Base-by-base conservation (phyloP, 2,888 invertebrate species). In the Mythimna impura region DNA sequence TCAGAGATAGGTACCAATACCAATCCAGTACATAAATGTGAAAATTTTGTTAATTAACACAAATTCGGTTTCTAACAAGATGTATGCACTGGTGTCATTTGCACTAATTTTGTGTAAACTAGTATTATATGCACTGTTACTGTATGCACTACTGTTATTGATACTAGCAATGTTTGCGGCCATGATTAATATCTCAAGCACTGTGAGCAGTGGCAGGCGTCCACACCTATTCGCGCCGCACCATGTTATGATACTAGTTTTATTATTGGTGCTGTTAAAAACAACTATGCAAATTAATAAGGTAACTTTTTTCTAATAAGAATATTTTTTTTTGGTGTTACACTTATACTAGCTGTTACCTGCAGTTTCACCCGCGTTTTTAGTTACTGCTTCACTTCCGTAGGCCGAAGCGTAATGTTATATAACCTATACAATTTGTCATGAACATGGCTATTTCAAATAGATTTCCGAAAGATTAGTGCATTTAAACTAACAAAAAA, bases 111-210 rank as follows among this genome's bases (percentile, higher is more conserved):
- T 36, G 6, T 71, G 4, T 20, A 9, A 30, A 58, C 10, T 68
- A 14, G 0, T n/a, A 20, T n/a, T 17, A n/a, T 36, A 12, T 17
- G 36, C 57, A 54, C 30, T 34, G 9, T 22, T 55, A 9, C 20
- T 5, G 20, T 10, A 22, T 20, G 17, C 17, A 43, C 22, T 54
- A 12, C 54, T 54, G 12, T 12, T 54, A 22, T 54, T 12, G 1
- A 54, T 22, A 17, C 61, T 34, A 17, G 30, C n/a, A n/a, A 55
- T 10, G 4, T 36, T 54, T 17, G 36, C 55, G 8, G 12, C 25
- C 74, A 74, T 74, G 14, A 9, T 30, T 14, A 60, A 10, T 7
- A 22, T n/a, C 50, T 25, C 36, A 17, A 40, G 30, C 52, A 34
- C 43, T 43, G 20, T 52, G 2, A 36, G n/a, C 1, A n/a, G 9